Percentiles rank a stretch among this genome's conserved stretches.
Evolutionary conservation across 2,797 vertebrate genomes (phyloP).

Genomic region (Emys orbicularis): DNA sequence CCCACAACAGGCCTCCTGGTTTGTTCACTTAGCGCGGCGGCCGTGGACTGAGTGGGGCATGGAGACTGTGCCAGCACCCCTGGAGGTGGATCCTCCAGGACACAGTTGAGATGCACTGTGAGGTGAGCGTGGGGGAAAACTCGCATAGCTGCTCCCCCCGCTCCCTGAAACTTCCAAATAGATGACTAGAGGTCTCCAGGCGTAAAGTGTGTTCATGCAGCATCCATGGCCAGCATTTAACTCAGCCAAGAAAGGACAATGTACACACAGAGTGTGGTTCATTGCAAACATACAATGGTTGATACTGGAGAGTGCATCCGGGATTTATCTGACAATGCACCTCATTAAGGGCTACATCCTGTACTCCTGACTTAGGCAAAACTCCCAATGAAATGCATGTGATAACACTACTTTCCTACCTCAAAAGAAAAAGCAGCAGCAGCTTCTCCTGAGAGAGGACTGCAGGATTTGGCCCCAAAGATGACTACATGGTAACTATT

Average conservation of each 20-base stretch:
- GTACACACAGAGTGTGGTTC: not conserved
- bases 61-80: not conserved
- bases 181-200: not conserved
- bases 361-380: not conserved
- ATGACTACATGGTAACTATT: not conserved
- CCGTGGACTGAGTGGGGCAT: not conserved
- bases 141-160: not conserved
- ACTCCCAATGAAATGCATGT: not conserved
- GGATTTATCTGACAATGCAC: not conserved
- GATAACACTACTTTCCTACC: not conserved
- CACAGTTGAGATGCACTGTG: not conserved
- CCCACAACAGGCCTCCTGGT: not conserved
- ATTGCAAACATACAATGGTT: not conserved
- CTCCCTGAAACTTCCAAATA: not conserved
- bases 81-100: not conserved
- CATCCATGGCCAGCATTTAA: not conserved
- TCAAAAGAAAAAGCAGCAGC: not conserved
- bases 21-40: not conserved
- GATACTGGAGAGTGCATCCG: not conserved
- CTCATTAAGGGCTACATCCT: not conserved
- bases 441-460: not conserved
- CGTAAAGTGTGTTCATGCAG: not conserved
- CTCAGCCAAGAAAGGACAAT: not conserved
- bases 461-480: not conserved
- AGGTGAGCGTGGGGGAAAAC: not conserved